Percentiles rank a stretch among this genome's conserved stretches.
phyloP scores from a whole-genome alignment of 1,140 invertebrate genomes.

The Macrotrachela quadricornifera region DNA sequence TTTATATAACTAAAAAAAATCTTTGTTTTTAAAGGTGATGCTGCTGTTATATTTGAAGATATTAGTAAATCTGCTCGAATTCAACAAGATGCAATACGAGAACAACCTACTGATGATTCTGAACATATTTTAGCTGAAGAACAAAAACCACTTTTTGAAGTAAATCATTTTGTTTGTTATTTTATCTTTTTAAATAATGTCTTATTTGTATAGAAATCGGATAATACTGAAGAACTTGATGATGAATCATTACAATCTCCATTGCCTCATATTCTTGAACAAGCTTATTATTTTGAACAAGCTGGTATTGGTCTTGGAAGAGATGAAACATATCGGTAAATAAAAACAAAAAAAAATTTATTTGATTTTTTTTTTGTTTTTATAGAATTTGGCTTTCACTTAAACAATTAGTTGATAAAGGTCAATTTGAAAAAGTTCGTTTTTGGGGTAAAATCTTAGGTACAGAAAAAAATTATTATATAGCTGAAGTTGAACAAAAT shows the following conservation, averaged over 20 bases:
- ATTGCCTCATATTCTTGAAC: slow-evolving; percentile 29
- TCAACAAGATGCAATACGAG: background rate
- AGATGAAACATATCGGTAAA: background rate
- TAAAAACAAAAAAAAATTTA: background rate
- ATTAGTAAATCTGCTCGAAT: background rate
- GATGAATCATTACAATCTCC: slow-evolving; percentile 25
- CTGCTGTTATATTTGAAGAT: slow-evolving; percentile 6
- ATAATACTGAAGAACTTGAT: slow-evolving; percentile 22
- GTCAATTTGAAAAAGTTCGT: slow-evolving; percentile 21
- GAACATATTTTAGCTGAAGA: slow-evolving; percentile 4
- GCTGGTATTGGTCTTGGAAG: slow-evolving; percentile 22
- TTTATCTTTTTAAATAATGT: slow-evolving; percentile 1
- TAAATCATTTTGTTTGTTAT: background rate
- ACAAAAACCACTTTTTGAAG: slow-evolving; percentile 1
- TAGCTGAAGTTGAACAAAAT: slow-evolving; percentile 42
- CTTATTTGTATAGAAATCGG: slow-evolving; percentile 13
- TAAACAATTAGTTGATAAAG: slow-evolving; percentile 25
- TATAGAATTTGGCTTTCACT: slow-evolving; percentile 24
- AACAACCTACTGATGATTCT: background rate
- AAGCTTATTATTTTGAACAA: slow-evolving; percentile 31
- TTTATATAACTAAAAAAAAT: too few relatives aligned
- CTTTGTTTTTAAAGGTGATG: background rate
- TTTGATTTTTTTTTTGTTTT: background rate
- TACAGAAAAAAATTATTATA: slow-evolving; percentile 48
- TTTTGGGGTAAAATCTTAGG: slow-evolving; percentile 63